phyloP scores from a whole-genome alignment of 2,797 vertebrate genomes.

The Capromys pilorides region DNA sequence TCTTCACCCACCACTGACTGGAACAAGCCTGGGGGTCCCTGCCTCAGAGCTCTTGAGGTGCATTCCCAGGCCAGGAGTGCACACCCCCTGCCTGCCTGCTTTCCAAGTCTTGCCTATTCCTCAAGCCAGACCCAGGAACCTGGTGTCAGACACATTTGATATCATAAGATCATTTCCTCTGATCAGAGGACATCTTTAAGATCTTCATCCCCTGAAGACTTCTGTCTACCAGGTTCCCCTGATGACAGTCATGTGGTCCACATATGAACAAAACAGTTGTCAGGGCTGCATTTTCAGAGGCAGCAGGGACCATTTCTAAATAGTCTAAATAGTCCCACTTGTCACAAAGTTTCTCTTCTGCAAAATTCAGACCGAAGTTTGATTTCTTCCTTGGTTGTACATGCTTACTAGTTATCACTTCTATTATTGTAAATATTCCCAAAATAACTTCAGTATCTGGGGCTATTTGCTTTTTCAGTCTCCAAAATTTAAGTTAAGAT shows the following conservation, averaged over 20 bases:
- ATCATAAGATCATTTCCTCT: background rate
- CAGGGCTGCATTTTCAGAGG: background rate
- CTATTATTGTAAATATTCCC: background rate
- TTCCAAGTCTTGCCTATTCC: background rate
- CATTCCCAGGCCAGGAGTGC: background rate
- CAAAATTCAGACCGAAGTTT: background rate
- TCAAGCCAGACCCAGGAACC: background rate
- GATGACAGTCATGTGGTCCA: fast-evolving
- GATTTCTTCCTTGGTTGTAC: background rate
- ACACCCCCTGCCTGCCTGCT: background rate
- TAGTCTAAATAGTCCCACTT: background rate
- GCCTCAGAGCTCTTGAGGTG: fast-evolving
- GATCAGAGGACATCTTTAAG: background rate
- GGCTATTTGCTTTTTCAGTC: background rate
- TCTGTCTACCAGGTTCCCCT: fast-evolving
- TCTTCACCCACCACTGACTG: background rate
- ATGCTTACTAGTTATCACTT: background rate
- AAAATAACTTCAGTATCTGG: background rate
- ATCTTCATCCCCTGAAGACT: background rate
- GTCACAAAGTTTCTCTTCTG: background rate
- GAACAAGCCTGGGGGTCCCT: background rate
- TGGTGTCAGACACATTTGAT: background rate
- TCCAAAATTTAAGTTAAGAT: background rate
- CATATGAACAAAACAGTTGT: background rate
- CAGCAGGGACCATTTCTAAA: background rate